These are phyloP conservation scores for Callopanchax toddi DNA, from an alignment of 2,113 vertebrate genomes.

Conservation along the genomic window DNA sequence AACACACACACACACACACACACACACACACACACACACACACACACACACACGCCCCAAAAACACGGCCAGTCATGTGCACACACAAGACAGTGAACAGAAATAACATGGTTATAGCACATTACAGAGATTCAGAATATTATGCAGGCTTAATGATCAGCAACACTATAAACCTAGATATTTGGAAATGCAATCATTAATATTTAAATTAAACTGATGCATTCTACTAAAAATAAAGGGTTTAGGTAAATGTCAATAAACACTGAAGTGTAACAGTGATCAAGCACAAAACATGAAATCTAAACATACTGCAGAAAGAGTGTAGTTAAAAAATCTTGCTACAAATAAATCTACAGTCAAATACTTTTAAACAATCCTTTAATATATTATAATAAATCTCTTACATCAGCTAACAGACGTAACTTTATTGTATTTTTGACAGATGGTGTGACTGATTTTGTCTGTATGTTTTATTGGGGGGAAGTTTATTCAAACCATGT, in stretches of 20 bases:
- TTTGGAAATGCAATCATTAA: constrained; percentile 4
- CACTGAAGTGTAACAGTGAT: constrained; percentile 66
- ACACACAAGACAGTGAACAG: constrained; percentile 72
- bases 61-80: constrained; percentile 22
- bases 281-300: constrained; percentile 68
- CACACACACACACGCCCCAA: constrained; percentile 20
- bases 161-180: not conserved
- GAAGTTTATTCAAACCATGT: constrained; percentile 52
- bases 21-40: constrained; percentile 18
- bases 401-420: not conserved
- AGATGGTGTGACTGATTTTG: not conserved
- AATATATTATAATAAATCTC: not conserved
- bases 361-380: not conserved
- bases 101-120: constrained; percentile 79
- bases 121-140: constrained; percentile 57
- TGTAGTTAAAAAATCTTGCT: constrained; percentile 23
- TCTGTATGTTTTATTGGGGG: not conserved
- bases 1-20: constrained; percentile 29
- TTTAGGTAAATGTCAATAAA: constrained; percentile 10
- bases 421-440: not conserved
- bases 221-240: not conserved
- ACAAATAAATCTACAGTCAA: not conserved
- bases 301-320: constrained; percentile 46
- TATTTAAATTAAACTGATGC: not conserved
- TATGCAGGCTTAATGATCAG: constrained; percentile 24